Evolutionary conservation across 2,888 invertebrate species (phyloP).

Genomic region (Pomacea canaliculata): DNA sequence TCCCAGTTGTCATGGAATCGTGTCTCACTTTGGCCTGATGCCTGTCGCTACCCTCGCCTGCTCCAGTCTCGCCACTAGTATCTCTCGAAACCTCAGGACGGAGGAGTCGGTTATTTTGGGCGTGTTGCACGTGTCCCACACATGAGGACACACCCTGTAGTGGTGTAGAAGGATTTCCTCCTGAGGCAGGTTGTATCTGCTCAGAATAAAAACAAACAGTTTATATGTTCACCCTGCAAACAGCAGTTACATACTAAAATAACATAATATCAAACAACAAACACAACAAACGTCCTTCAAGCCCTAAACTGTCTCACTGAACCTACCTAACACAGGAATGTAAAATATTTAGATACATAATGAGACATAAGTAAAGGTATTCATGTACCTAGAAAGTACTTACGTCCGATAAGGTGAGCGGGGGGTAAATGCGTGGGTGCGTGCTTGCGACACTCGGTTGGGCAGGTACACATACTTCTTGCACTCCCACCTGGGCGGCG

Average conservation of each 20-base stretch:
- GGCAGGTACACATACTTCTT: constrained; percentile 29
- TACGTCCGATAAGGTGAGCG: constrained; percentile 6
- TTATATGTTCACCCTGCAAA: too few species aligned
- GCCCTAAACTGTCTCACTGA: too few species aligned
- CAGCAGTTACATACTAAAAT: too few species aligned
- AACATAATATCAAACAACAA: too few species aligned
- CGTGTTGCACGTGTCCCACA: constrained; percentile 18
- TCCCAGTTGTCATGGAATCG: too few species aligned
- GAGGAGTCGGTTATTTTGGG: constrained; percentile 15
- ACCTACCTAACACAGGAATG: too few species aligned
- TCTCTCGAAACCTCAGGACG: constrained; percentile 4
- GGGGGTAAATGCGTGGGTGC: constrained; percentile 22
- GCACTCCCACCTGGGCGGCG: constrained; percentile 31
- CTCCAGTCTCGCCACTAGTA: constrained; percentile 4
- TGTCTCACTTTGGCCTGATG: neutral
- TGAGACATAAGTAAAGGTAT: too few species aligned
- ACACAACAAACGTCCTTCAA: too few species aligned
- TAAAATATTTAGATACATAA: too few species aligned
- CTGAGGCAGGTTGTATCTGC: constrained; percentile 12
- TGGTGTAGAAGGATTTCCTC: constrained; percentile 20
- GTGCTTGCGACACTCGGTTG: constrained; percentile 11
- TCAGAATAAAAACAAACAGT: neutral
- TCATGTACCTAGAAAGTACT: neutral
- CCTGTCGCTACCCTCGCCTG: constrained; percentile 1
- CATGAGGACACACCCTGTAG: constrained; percentile 19